Evolutionary conservation across 2,797 vertebrate genomes (phyloP), one percentile per base, ranked within the genome.

Genomic region (Mormyrus hasselquistii): DNA sequence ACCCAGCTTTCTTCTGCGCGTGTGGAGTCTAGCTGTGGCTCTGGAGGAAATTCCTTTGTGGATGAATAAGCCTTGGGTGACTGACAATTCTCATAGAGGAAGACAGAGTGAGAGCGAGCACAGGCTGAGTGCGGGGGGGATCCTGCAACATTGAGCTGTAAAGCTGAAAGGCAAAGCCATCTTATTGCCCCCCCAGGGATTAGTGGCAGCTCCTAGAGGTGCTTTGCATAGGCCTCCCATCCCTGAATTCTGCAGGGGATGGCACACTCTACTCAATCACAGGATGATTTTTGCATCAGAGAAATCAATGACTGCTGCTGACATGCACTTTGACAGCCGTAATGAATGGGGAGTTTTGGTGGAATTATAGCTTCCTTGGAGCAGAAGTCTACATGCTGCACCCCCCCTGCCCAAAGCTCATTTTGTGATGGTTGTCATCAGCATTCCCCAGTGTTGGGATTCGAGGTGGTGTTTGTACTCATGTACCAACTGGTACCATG

Each of bases 1-100:
- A 87, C 47, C 53, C 34, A 69, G n/a, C 76, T 9, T 1, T 69
- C 53, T 86, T 84, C 55, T 50, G 22, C 29, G 34, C 69, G 86
- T 89, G 88, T 90, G 86, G 41, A 90, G 91, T 87, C 90, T 90
- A 90, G 90, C 90, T 83, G 59, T 69, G 90, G 85, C 88, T 88
- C 12, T 65, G 83, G 87, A 90, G 87, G 88, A 92, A 89, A 91
- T 91, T 91, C 91, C 89, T 91, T 90, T 89, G 89, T 91, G 90
- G 90, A 84, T 92, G 90, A 90, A 88, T 91, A 90, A 92, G 88
- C 85, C 88, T 90, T 90, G 88, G 88, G 86, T 91, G 88, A 87
- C 76, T 91, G 90, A 90, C 88, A 90, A 83, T 89, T 89, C 88
- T 65, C 47, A 41, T 59, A 52, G 14, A 57, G 47, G 38, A n/a